Evolutionary conservation across 2,888 invertebrate genomes (phyloP), one percentile per base, ranked within the genome.

Genomic region (Dasypogon diadema): DNA sequence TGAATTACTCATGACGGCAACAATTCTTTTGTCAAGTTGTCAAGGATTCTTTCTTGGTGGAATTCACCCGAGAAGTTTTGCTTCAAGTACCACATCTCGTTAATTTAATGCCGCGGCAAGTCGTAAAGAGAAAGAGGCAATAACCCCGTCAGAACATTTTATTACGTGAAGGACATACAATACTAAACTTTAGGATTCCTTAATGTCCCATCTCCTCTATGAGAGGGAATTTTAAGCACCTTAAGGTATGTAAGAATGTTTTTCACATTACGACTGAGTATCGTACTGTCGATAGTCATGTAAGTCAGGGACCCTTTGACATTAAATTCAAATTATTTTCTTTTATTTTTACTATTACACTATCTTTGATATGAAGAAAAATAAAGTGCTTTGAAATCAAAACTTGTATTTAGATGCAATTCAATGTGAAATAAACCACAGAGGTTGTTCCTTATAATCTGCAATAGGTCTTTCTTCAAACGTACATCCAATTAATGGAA

Each of bases 1-100:
- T 24, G 42, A 65, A 65, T 42, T 65, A 65, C 18, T 60, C 58
- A 58, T 58, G 58, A 58, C 30, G 58, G 58, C 58, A 58, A 58
- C 58, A 58, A 58, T 42, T 60, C 60, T 37, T 60, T 30, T 30
- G 37, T 37, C 22, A 10, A 51, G 16, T 16, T 16, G 51, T n/a
- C n/a, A 21, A 51, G 51, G 51, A 51, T 51, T 51, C 51, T 21
- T 60, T 60, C 18, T 60, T 18, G 18, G n/a, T n/a, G n/a, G 46
- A 58, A 58, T 30, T 60, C 37, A 18, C 16, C 58, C 58, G 24
- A 58, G 24, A 58, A 26, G 58, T 60, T 60, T 60, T 51, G 2
- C 12, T 37, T 60, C 6, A 16, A 60, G 60, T 18, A 18, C 21
- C 37, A 37, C 37, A 18, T 42, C 60, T 60, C 42, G 60, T 37